Base-by-base conservation (phyloP, 2,888 invertebrate species). In the Dolichomitus sp. region DNA sequence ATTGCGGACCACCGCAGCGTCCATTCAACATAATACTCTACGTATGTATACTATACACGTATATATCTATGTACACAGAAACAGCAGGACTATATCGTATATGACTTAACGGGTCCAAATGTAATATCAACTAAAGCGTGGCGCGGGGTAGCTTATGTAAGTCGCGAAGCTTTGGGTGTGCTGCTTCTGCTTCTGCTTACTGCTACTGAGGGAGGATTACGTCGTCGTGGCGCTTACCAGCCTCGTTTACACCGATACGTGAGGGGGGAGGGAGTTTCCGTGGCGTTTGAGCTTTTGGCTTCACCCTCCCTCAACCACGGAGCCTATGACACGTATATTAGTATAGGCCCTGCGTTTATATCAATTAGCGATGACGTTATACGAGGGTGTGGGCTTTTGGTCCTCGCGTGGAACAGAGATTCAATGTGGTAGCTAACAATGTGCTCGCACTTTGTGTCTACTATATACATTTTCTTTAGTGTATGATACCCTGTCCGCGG, bases 261-360 rank as follows among this genome's bases (percentile, higher is more conserved):
- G 70, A 69, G 65, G 79, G 81, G 84, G 85, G 87, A 82, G 84
- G 76, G 74, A 74, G 80, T 69, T 74, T 82, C 81, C 81, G 80
- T 79, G 50, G 78, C 54, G 69, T 80, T 68, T 85, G 85, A 85
- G 87, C 77, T 87, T 85, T 84, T 74, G 57, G 59, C 57, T 57
- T 63, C 70, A 74, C 80, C 79, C 79, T 79, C 78, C 65, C 65
- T 61, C 68, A 79, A 52, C 73, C 83, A 61, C 70, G 61, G 88
- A 88, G 76, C 76, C 87, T 93, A 93, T 93, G 93, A 93, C 93
- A 93, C 93, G 93, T 93, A 93, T 93, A 93, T 93, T 93, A 83
- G 82, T 76, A 79, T 72, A 93, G 92, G 87, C 84, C 88, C 86
- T 88, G 89, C 93, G 92, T 93, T 93, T 93, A 93, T 93, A 93